Conservation (phyloP, 2,888 invertebrate genomes). For the Eilema griseolum region DNA sequence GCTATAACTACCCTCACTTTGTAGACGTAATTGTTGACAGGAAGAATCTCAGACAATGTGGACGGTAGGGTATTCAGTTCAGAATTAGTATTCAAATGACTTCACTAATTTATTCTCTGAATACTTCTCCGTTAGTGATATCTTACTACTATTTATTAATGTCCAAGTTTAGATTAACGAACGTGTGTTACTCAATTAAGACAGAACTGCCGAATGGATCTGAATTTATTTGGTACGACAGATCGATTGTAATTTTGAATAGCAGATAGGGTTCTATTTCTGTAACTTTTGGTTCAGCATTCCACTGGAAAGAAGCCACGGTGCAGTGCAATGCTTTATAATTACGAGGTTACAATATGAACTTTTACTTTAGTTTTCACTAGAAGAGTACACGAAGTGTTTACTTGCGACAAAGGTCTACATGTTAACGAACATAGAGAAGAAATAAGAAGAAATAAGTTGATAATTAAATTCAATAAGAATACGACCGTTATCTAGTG, state of each 20-base stretch:
- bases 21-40: neutral
- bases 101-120: neutral
- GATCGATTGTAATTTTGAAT: neutral
- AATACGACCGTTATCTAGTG: no score
- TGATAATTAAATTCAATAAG: no score
- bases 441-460: no score
- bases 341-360: no score
- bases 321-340: no score
- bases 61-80: neutral
- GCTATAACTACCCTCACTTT: constrained; percentile 4
- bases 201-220: neutral
- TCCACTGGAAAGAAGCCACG: no score
- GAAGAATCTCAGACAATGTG: neutral
- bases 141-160: neutral
- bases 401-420: no score
- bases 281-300: neutral
- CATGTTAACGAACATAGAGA: no score
- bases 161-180: no score
- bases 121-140: neutral
- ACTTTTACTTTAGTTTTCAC: no score
- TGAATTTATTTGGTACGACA: neutral
- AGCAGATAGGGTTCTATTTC: neutral
- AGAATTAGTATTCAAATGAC: neutral
- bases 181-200: neutral
- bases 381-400: no score